Evolutionary conservation across 1,140 invertebrate genomes (phyloP), one percentile per base, ranked within the genome.

Genomic region (Archegozetes longisetosus): DNA sequence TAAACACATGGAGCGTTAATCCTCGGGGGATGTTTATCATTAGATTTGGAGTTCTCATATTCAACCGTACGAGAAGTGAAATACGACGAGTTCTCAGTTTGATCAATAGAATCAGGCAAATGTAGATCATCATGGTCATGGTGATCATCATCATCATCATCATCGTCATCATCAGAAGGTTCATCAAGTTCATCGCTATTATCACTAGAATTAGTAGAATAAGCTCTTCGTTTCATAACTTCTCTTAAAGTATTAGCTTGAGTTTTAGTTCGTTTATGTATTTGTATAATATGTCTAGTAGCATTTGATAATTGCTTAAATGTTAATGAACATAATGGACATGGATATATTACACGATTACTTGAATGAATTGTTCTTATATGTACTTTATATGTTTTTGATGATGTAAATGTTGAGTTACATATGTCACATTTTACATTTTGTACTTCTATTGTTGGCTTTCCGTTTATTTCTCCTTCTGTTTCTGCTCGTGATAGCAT

Each of bases 271-370:
- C 72, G 71, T 17, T 71, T 67, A 62, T 74, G 72, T 27, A 63
- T 64, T 1, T 58, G 62, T n/a, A 63, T 63, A n/a, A 73, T 50
- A 61, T 73, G 73, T 25, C 71, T 55, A 1, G 67, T 70, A 1
- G 71, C 64, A 12, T 70, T 68, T 64, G 65, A 71, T 29, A 74
- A 66, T 54, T 72, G 68, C 27, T 66, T 65, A 62, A 73, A 75
- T 0, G 55, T 63, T 24, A 66, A 66, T 13, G 65, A 64, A 62
- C 73, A 75, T 53, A 68, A 68, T 6, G 68, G 67, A 62, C 73
- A 75, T 1, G 69, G 70, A 58, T 66, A 72, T 61, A 70, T 68
- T 1, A 62, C 61, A 13, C 69, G 55, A 46, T 63, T 65, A 3
- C 63, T 63, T 22, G 68, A 64, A 58, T 74, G 73, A 48, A 67